Percentiles rank a stretch among this genome's conserved stretches.
phyloP scores from a whole-genome alignment of 2,113 vertebrate genomes.

The Embiotoca jacksoni region DNA sequence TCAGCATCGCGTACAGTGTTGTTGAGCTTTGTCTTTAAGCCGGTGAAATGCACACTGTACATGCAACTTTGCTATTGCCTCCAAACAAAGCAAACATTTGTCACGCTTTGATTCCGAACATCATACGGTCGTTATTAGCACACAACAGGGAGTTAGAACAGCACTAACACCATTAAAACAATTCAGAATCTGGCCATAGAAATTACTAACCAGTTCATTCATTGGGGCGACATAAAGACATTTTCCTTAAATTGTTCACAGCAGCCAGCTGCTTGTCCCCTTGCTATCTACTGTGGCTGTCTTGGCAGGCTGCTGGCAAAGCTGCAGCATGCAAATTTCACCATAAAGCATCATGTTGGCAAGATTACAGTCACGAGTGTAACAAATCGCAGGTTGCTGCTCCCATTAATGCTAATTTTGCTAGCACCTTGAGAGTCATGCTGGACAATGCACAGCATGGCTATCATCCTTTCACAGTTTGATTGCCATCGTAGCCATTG shows the following conservation, averaged over 20 bases:
- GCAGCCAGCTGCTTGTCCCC: conserved; percentile 32
- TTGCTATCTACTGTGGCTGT: conserved; percentile 10
- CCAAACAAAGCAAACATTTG: conserved; percentile 11
- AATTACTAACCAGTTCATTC: conserved; percentile 30
- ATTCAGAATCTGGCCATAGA: conserved; percentile 13
- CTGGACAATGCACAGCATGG: conserved; percentile 37
- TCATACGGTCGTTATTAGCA: conserved; percentile 5
- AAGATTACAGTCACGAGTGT: conserved; percentile 41
- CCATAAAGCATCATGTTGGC: conserved; percentile 42
- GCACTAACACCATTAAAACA: conserved; percentile 9
- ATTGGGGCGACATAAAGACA: conserved; percentile 42
- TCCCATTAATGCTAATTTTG: conserved; percentile 47
- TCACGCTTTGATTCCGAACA: neutral
- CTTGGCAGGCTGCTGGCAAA: conserved; percentile 37
- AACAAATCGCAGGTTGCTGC: conserved; percentile 47
- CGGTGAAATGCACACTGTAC: neutral
- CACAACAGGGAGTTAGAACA: neutral
- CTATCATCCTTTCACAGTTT: conserved; percentile 50
- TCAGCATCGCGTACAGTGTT: neutral
- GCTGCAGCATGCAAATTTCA: conserved; percentile 35
- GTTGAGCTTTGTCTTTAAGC: conserved; percentile 17
- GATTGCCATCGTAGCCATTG: conserved; percentile 27
- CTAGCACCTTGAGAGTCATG: conserved; percentile 34
- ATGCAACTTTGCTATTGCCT: neutral
- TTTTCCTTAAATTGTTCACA: conserved; percentile 44